Conservation (phyloP, 2,888 invertebrate species). For the Hoplodrina ambigua region DNA sequence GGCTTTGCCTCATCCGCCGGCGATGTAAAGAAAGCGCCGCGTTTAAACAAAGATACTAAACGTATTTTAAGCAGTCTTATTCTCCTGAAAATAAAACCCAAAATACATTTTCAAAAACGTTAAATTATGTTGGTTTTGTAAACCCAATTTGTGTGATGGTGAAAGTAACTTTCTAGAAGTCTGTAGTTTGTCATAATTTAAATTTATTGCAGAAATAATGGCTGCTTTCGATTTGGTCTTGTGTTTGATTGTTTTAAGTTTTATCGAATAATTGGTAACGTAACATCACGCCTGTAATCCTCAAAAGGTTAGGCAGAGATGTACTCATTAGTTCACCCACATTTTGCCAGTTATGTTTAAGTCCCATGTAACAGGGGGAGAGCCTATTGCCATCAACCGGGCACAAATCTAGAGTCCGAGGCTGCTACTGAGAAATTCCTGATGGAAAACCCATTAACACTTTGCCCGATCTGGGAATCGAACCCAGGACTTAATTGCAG, state of each 20-base stretch:
- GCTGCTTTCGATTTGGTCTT: conserved; percentile 20
- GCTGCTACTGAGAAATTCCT: too few species aligned
- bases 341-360: too few species aligned
- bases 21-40: conserved; percentile 76
- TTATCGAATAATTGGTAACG: not conserved
- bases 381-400: too few species aligned
- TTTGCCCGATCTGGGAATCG: too few species aligned
- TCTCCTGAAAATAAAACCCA: conserved; percentile 52
- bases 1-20: conserved; percentile 77
- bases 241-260: conserved; percentile 8
- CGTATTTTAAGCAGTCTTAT: conserved; percentile 56
- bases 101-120: conserved; percentile 48
- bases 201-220: conserved; percentile 60
- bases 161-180: conserved; percentile 81
- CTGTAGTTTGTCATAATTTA: conserved; percentile 62
- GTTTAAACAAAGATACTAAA: conserved; percentile 20
- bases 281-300: too few species aligned
- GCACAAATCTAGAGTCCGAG: too few species aligned
- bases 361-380: too few species aligned
- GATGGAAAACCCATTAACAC: too few species aligned
- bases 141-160: conserved; percentile 75
- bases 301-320: too few species aligned
- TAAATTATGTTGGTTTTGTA: conserved; percentile 59
- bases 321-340: too few species aligned
- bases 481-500: too few species aligned